These are phyloP conservation scores for Coreoperca whiteheadi DNA, from an alignment of 2,113 vertebrate species.

Conservation along the genomic window DNA sequence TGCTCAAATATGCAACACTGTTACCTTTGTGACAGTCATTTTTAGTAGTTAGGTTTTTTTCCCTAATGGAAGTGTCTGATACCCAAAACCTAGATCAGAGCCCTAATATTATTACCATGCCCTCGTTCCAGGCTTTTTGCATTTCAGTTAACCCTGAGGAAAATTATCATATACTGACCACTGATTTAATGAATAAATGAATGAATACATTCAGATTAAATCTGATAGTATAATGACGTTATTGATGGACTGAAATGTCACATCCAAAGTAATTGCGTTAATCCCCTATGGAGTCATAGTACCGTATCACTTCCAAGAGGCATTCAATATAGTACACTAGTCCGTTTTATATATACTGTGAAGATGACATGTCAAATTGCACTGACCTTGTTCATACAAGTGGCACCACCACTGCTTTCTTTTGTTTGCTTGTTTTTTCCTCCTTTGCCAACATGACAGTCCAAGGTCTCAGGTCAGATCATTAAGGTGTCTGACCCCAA, in stretches of 20 bases:
- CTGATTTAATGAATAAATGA: constrained; percentile 17
- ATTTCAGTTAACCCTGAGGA: constrained; percentile 33
- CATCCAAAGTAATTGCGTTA: constrained; percentile 40
- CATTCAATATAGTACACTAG: background rate
- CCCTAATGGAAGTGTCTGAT: background rate
- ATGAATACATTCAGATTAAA: constrained; percentile 41
- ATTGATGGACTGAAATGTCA: constrained; percentile 39
- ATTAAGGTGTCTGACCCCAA: constrained; percentile 38
- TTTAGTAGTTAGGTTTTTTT: background rate
- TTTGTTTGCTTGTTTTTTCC: background rate
- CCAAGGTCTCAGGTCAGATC: constrained; percentile 59
- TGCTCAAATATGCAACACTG: background rate
- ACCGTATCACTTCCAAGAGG: background rate
- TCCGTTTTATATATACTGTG: background rate
- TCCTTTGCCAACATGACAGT: constrained; percentile 15
- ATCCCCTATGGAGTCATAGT: background rate
- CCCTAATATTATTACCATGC: background rate
- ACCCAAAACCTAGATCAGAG: constrained; percentile 32
- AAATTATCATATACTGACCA: constrained; percentile 5
- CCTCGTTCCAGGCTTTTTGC: constrained; percentile 3
- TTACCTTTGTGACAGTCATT: background rate
- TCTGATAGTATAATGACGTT: constrained; percentile 18
- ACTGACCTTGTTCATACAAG: constrained; percentile 16
- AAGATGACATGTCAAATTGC: constrained; percentile 15
- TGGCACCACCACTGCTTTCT: background rate